Conservation (phyloP, 2,797 vertebrate genomes). For the Scleropages formosus region DNA sequence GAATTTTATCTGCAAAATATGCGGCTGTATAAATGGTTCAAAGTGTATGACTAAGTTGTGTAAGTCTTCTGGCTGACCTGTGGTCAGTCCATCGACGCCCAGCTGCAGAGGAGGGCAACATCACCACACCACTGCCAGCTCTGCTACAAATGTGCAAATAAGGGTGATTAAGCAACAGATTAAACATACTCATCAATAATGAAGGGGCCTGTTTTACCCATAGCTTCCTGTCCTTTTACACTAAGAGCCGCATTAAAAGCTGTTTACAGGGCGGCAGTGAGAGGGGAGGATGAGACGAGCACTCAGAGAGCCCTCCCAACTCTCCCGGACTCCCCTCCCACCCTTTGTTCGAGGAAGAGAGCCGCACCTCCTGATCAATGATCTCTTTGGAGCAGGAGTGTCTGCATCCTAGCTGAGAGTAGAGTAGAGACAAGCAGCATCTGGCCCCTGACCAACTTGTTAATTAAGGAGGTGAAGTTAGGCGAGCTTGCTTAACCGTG, state of each 20-base stretch:
- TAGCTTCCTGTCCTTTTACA: conserved; percentile 88
- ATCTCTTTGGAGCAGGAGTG: conserved; percentile 76
- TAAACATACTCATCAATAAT: conserved; percentile 99
- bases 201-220: conserved; percentile 84
- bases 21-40: too few species aligned
- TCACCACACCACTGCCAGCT: conserved; percentile 44
- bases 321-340: conserved; percentile 59
- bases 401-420: conserved; percentile 65
- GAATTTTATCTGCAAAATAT: too few species aligned
- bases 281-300: conserved; percentile 62
- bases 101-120: not conserved
- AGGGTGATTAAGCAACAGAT: conserved; percentile 98
- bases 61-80: not conserved
- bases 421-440: conserved; percentile 50
- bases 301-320: conserved; percentile 73
- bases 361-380: conserved; percentile 72
- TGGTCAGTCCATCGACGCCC: not conserved
- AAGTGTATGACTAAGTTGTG: too few species aligned
- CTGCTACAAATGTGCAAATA: conserved; percentile 69
- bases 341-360: conserved; percentile 27
- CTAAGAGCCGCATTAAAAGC: conserved; percentile 80
- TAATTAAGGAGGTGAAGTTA: conserved; percentile 71
- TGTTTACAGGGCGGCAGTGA: conserved; percentile 83
- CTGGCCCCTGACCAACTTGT: conserved; percentile 69
- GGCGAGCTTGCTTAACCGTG: conserved; percentile 41